Evolutionary conservation across 2,113 vertebrate species (phyloP).

Genomic region (Picathartes gymnocephalus): DNA sequence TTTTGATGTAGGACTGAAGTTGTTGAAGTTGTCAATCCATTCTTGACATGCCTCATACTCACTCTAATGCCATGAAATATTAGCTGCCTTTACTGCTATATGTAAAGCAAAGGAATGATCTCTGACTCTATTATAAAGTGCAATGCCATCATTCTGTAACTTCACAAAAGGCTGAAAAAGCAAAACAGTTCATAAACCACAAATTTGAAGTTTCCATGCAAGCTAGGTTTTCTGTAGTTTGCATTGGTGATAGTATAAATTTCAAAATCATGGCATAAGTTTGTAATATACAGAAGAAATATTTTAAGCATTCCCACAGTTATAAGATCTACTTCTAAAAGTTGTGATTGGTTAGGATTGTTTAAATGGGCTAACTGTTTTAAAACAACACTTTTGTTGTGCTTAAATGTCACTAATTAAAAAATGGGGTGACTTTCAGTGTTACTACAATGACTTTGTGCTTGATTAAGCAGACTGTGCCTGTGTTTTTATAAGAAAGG

Average conservation of each 20-base stretch:
- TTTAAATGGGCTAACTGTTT: neutral
- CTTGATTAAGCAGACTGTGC: neutral
- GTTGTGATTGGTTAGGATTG: neutral
- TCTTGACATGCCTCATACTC: neutral
- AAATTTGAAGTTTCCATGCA: neutral
- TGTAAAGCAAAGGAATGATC: neutral
- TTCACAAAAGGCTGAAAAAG: neutral
- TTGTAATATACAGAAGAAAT: neutral
- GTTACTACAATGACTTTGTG: neutral
- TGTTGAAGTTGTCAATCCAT: neutral
- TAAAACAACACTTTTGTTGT: neutral
- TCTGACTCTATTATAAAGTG: neutral
- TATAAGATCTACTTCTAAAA: neutral
- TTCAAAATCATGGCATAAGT: neutral
- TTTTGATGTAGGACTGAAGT: neutral
- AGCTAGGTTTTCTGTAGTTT: neutral
- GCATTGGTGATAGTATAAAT: neutral
- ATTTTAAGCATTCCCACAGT: neutral
- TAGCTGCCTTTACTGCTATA: neutral
- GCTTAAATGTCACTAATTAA: neutral
- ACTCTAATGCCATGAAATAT: neutral
- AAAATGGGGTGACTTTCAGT: neutral
- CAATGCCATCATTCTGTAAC: neutral
- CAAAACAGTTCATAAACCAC: neutral
- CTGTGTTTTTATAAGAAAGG: neutral